phyloP scores from a whole-genome alignment of 2,888 invertebrate genomes.

The Thumatha senex region DNA sequence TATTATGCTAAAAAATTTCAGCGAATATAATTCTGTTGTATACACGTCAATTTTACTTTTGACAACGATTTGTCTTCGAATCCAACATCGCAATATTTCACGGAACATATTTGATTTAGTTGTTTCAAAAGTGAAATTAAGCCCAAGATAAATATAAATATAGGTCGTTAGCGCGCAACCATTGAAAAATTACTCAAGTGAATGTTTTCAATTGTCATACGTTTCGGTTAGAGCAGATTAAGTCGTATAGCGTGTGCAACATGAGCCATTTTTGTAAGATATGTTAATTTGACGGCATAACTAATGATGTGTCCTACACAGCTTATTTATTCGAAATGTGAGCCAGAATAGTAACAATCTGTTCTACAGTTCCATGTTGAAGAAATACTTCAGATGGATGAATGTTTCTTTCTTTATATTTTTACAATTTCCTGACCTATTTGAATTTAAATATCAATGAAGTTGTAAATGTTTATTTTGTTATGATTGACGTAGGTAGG shows the following conservation, averaged over 20 bases:
- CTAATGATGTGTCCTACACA: slow-evolving; percentile 54
- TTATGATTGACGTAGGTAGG: too few relatives aligned
- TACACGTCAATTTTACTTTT: slow-evolving; percentile 27
- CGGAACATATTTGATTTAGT: slow-evolving; percentile 30
- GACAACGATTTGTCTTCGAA: slow-evolving; percentile 22
- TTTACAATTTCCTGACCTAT: slow-evolving; percentile 3
- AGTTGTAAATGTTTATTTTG: background rate
- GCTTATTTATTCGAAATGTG: slow-evolving; percentile 40
- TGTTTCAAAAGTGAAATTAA: slow-evolving; percentile 22
- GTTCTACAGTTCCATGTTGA: slow-evolving; percentile 22
- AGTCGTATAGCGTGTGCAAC: slow-evolving; percentile 49
- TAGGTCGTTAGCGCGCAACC: slow-evolving; percentile 27
- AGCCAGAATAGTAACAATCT: slow-evolving; percentile 33
- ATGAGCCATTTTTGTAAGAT: slow-evolving; percentile 50
- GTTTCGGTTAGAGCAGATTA: slow-evolving; percentile 49
- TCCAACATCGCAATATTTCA: slow-evolving; percentile 32
- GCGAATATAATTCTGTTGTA: too few relatives aligned
- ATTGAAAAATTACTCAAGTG: slow-evolving; percentile 52
- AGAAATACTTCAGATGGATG: slow-evolving; percentile 14
- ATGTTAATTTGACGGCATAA: slow-evolving; percentile 47
- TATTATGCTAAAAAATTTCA: too few relatives aligned
- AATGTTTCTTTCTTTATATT: slow-evolving; percentile 5
- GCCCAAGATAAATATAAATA: slow-evolving; percentile 35
- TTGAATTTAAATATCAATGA: background rate
- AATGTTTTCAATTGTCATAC: slow-evolving; percentile 44